Conservation (phyloP, 2,113 vertebrate genomes). For the Anser brachyrhynchus region DNA sequence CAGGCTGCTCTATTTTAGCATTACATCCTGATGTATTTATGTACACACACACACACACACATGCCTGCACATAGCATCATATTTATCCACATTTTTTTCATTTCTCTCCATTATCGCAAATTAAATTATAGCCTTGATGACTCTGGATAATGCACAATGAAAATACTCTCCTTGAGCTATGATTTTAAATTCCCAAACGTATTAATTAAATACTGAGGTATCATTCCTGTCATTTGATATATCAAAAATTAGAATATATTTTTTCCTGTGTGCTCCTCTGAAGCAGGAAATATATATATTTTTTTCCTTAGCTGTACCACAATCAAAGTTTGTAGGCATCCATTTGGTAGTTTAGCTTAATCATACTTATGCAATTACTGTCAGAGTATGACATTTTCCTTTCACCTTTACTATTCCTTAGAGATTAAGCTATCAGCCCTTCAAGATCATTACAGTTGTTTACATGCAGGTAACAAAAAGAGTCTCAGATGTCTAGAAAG, state of each 20-base stretch:
- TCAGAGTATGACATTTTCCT: slow-evolving; percentile 69
- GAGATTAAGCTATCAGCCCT: slow-evolving; percentile 64
- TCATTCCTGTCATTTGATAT: neutral
- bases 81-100: neutral
- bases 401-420: slow-evolving; percentile 63
- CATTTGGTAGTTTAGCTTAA: slow-evolving; percentile 51
- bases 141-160: slow-evolving; percentile 6
- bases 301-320: slow-evolving; percentile 27
- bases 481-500: slow-evolving; percentile 21
- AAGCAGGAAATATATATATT: slow-evolving; percentile 52
- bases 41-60: neutral
- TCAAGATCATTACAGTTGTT: slow-evolving; percentile 62
- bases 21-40: neutral
- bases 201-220: slow-evolving; percentile 22
- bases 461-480: slow-evolving; percentile 56
- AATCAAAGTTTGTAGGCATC: slow-evolving; percentile 36
- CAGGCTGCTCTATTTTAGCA: neutral
- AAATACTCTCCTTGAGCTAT: neutral
- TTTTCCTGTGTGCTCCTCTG: slow-evolving; percentile 19
- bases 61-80: neutral
- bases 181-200: neutral
- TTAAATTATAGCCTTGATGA: slow-evolving; percentile 12
- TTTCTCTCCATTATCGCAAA: slow-evolving; percentile 16
- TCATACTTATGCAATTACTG: slow-evolving; percentile 72
- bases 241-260: slow-evolving; percentile 41